Conservation (phyloP, 2,888 invertebrate species). For the Teinopalpus imperialis region DNA sequence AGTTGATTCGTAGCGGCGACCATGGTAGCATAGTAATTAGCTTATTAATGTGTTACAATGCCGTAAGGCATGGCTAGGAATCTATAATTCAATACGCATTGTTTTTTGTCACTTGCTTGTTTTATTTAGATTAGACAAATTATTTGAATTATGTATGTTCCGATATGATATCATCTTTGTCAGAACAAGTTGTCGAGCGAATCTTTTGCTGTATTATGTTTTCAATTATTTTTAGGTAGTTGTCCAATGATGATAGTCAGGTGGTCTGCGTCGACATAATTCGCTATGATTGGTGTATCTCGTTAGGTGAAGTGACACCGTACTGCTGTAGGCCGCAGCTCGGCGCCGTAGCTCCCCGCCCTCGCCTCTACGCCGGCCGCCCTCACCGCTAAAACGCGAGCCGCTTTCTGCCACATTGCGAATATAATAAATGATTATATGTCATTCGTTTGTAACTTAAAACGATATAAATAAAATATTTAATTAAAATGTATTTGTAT, state of each 20-base stretch:
- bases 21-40: slow-evolving; percentile 22
- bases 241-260: background rate
- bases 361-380: slow-evolving; percentile 20
- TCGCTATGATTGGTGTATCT: slow-evolving; percentile 15
- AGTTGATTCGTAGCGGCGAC: slow-evolving; percentile 15
- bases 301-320: slow-evolving; percentile 6
- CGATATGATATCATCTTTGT: background rate
- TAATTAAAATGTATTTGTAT: no score
- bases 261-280: slow-evolving; percentile 12
- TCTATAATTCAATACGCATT: slow-evolving; percentile 19
- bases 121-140: slow-evolving; percentile 10
- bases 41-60: slow-evolving; percentile 23
- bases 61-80: slow-evolving; percentile 8
- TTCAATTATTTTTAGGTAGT: background rate
- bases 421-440: slow-evolving; percentile 11
- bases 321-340: background rate
- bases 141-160: slow-evolving; percentile 12
- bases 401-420: slow-evolving; percentile 6
- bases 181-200: background rate
- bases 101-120: slow-evolving; percentile 7
- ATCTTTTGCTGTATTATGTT: slow-evolving; percentile 1
- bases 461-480: no score
- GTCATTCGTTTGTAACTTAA: background rate
- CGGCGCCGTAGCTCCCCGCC: slow-evolving; percentile 19
- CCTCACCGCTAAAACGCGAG: slow-evolving; percentile 4